Evolutionary conservation across 2,113 vertebrate genomes (phyloP).

Genomic region (Coptodon bakossiorum): DNA sequence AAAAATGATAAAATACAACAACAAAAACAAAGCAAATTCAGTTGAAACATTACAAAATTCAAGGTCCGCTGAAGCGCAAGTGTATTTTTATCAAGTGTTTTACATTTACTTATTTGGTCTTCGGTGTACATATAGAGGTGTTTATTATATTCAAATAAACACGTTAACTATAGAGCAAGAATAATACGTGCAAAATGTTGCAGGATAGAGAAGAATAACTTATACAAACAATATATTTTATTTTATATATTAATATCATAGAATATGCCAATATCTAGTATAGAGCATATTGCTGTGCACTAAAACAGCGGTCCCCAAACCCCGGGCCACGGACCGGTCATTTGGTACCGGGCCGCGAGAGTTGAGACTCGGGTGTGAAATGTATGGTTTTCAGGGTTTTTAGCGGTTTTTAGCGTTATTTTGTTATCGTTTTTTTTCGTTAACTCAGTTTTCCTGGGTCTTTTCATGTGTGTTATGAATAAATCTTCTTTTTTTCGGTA

Average conservation of each 20-base stretch:
- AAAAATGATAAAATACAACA: neutral
- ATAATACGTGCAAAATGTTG: neutral
- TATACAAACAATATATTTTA: neutral
- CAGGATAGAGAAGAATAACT: neutral
- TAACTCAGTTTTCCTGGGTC: too few species aligned
- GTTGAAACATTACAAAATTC: neutral
- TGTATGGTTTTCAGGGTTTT: too few species aligned
- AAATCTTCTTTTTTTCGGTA: too few species aligned
- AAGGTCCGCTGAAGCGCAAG: neutral
- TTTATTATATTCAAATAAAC: neutral
- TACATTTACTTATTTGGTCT: neutral
- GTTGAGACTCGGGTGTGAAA: too few species aligned
- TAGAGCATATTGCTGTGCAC: neutral
- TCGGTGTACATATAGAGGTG: neutral
- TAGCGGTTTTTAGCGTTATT: too few species aligned
- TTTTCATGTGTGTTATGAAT: too few species aligned
- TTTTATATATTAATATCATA: neutral
- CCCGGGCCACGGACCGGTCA: too few species aligned
- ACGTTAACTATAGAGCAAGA: neutral
- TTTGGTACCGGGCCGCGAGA: too few species aligned
- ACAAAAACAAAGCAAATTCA: neutral
- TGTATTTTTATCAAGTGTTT: neutral
- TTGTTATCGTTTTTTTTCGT: too few species aligned
- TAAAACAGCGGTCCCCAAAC: too few species aligned
- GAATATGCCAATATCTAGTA: neutral